Conservation (phyloP, 2,888 invertebrate genomes). For the Phyllotreta cruciferae region DNA sequence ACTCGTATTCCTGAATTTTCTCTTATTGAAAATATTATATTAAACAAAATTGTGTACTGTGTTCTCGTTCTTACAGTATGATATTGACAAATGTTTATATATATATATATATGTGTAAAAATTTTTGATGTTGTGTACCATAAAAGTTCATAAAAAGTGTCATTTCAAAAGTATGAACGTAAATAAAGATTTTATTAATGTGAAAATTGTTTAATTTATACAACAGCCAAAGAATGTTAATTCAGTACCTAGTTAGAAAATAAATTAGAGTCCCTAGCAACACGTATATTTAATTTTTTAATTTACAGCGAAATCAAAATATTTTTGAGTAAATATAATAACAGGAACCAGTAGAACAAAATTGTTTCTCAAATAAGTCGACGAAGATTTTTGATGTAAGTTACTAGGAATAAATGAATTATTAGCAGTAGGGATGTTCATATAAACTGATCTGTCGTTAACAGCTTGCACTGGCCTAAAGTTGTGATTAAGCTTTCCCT, state of each 20-base stretch:
- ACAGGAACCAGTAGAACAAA: not conserved
- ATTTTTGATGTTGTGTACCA: constrained; percentile 39
- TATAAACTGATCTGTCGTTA: constrained; percentile 66
- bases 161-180: constrained; percentile 36
- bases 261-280: too few species aligned
- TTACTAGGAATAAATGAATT: not conserved
- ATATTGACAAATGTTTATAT: constrained; percentile 31
- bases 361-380: not conserved
- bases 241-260: too few species aligned
- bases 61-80: constrained; percentile 31
- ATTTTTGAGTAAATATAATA: constrained; percentile 3
- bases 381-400: constrained; percentile 7
- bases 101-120: constrained; percentile 33
- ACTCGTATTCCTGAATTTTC: constrained; percentile 25
- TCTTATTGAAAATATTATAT: constrained; percentile 23
- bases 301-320: constrained; percentile 8
- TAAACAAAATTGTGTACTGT: constrained; percentile 30
- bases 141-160: constrained; percentile 37
- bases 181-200: constrained; percentile 39
- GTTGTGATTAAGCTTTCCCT: constrained; percentile 78
- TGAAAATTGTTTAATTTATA: constrained; percentile 6
- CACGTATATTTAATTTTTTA: not conserved
- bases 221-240: too few species aligned
- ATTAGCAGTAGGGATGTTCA: constrained; percentile 38
- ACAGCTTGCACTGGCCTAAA: constrained; percentile 83